Evolutionary conservation across 2,888 invertebrate species (phyloP).

Genomic region (Protonemura montana): DNA sequence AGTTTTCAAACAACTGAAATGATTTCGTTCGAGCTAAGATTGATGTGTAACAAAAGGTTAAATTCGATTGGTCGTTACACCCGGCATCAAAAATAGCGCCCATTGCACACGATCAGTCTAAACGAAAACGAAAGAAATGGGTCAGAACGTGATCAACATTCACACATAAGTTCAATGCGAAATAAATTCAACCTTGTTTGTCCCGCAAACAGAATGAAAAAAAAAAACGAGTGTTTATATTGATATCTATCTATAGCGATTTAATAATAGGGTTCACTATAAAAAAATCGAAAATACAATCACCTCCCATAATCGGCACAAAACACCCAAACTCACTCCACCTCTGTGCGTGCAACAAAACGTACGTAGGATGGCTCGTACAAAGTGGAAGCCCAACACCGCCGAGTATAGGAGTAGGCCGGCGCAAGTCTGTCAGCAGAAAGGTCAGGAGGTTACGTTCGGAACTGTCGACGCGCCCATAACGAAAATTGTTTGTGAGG

Average conservation of each 20-base stretch:
- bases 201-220: neutral
- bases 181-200: neutral
- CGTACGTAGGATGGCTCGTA: neutral
- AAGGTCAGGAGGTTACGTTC: slow-evolving; percentile 32
- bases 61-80: neutral
- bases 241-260: neutral
- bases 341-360: neutral
- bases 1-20: neutral
- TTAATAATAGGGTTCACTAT: neutral
- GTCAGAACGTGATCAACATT: neutral
- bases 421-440: slow-evolving; percentile 20
- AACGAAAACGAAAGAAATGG: neutral
- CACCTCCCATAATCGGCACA: neutral
- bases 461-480: slow-evolving; percentile 34
- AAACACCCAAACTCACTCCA: slow-evolving; percentile 9
- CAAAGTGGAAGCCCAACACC: neutral
- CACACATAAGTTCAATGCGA: neutral
- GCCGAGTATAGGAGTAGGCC: slow-evolving; percentile 15
- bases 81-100: neutral
- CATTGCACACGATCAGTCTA: neutral
- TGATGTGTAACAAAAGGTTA: neutral
- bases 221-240: neutral
- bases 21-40: neutral
- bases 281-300: neutral
- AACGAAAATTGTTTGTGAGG: slow-evolving; percentile 20